Base-by-base conservation (phyloP, 2,797 vertebrate genomes). In the Artibeus jamaicensis region DNA sequence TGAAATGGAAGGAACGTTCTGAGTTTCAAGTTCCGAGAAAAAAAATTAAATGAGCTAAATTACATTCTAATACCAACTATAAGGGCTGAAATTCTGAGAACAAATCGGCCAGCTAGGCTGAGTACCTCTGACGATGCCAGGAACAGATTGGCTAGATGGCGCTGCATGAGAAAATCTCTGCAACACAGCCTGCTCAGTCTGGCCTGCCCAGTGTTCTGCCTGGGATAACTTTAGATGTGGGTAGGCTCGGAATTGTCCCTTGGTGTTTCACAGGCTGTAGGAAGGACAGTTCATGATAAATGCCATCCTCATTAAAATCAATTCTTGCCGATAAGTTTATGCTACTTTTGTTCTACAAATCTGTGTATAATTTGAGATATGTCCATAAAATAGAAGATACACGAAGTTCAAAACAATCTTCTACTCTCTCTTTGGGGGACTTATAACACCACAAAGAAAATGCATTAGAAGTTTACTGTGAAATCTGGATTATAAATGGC, bases 121-220 rank as follows among this genome's bases (percentile, higher is more conserved):
- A 87, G 59, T 0, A 32, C 76, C 53, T 94, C 83, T 70, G 65
- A 1, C 42, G 0, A 62, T 97, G 97, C 97, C 98, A 98, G 89
- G 81, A 97, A 92, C 97, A 98, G 97, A 97, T 96, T 98, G 98
- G 87, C 87, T 97, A 71, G 50, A 32, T 95, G 94, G 96, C 86
- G 94, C 73, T 8, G 0, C 83, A 94, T 2, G n/a, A 78, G 65
- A 82, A 62, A 96, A 84, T 85, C 76, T 96, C 62, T 96, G 92
- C 53, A 94, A 86, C 68, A 85, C 73, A 74, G 97, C 86, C 97
- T 97, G 97, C 39, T 97, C 97, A 95, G 86, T 96, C 97, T 98
- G 97, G 84, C 89, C 88, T 82, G 83, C 95, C 88, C 0, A 0
- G 71, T 0, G 1, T 94, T 74, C 94, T 87, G 83, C 96, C 85